Conservation (phyloP, 2,113 vertebrate genomes). For the Cyanoramphus novaezelandiae region DNA sequence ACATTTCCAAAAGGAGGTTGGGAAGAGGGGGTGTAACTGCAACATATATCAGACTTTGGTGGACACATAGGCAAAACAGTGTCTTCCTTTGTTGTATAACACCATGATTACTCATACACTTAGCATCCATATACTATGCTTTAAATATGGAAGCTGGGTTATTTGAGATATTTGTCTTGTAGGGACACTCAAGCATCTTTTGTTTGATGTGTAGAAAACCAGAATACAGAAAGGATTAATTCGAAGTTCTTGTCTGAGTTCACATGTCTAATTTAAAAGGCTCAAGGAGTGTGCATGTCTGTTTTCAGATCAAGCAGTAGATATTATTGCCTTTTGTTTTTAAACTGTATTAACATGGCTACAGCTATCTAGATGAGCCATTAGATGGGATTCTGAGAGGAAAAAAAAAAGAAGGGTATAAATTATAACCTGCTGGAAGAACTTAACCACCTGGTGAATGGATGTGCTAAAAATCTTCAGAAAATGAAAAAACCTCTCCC, state of each 20-base stretch:
- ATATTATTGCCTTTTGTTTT: neutral
- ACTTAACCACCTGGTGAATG: neutral
- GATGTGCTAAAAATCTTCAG: neutral
- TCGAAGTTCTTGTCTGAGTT: neutral
- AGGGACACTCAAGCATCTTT: neutral
- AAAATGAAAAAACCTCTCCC: neutral
- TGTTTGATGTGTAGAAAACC: neutral
- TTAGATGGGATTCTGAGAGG: neutral
- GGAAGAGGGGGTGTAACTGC: neutral
- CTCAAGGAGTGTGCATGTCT: fast-evolving
- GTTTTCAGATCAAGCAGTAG: neutral
- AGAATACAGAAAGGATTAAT: neutral
- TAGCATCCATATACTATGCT: neutral
- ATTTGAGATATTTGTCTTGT: neutral
- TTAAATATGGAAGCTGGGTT: neutral
- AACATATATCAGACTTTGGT: neutral
- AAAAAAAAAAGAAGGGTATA: neutral
- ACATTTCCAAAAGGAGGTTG: neutral
- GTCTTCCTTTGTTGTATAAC: neutral
- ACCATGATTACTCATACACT: neutral
- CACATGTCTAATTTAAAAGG: neutral
- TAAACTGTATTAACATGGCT: neutral
- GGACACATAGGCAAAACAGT: neutral
- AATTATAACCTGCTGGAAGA: neutral
- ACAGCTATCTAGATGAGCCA: neutral